Base-by-base conservation (phyloP, 1,140 invertebrate species). In the Heliconius eleuchia region DNA sequence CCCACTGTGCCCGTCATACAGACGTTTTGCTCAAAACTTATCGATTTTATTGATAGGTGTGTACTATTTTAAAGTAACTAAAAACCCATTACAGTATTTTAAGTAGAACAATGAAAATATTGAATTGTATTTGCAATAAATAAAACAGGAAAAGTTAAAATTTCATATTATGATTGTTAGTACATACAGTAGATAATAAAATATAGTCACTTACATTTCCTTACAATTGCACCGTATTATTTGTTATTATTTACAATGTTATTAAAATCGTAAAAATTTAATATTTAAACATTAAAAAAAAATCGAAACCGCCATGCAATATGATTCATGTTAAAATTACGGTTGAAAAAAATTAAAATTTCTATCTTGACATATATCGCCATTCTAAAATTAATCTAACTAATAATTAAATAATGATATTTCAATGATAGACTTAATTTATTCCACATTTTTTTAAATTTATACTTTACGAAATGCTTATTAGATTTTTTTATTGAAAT, bases 1-100 rank as follows among this genome's bases (percentile, higher is more conserved):
- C 85, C 97, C 97, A 27, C 96, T 98, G 86, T 98, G 97, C 86
- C 97, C 97, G 7, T 97, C 96, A 3, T 98, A 97, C 89, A 95
- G 97, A 74, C 97, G 97, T 87, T 96, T 97, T 86, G 97, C 97
- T 5, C 95, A 97, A 73, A 94, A 97, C 2, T 66, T 97, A 37
- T 96, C 97, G 60, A 92, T 97, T 13, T 93, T 96, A 78, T 86
- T 97, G 42, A 96, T 97, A 83, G 96, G 95, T 96, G 4, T 4
- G 23, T 66, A 30, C 27, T 30, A 30, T 66, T 16, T 66, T 30
- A 16, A 66, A 18, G 4, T 66, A 66, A 13, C 4, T 60, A n/a
- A n/a, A 23, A 55, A 55, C n/a, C 52, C 6, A 55, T 16, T 16
- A 16, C 42, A 46, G 42, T 46, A 46, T 3, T 46, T 16, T 46